phyloP scores from a whole-genome alignment of 2,797 vertebrate species.

The Sarcophilus harrisii region DNA sequence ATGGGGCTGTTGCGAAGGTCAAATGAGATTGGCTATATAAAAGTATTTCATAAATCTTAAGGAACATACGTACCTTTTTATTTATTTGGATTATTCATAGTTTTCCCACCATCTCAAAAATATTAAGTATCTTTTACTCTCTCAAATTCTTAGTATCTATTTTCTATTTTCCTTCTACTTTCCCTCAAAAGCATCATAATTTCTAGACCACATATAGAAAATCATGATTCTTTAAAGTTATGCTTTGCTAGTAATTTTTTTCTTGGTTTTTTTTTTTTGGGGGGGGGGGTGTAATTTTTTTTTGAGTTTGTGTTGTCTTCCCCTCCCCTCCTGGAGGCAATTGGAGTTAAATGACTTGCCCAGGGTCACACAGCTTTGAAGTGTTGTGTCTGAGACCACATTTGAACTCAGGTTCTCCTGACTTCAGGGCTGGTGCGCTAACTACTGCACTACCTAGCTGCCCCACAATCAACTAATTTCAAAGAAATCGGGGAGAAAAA shows the following conservation, averaged over 20 bases:
- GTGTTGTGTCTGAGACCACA: too few relatives aligned
- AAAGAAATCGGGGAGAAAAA: not conserved
- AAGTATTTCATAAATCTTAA: not conserved
- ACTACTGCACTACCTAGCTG: too few relatives aligned
- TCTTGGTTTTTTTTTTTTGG: too few relatives aligned
- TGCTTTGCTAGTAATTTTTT: not conserved
- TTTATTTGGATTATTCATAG: constrained; percentile 22
- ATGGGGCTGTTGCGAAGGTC: not conserved
- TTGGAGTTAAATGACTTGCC: too few relatives aligned
- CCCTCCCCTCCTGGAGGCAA: too few relatives aligned
- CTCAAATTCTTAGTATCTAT: constrained; percentile 13
- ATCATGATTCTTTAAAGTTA: constrained; percentile 10
- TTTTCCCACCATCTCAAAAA: constrained; percentile 52
- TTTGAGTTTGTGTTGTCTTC: too few relatives aligned
- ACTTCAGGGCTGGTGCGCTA: not conserved
- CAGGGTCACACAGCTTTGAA: too few relatives aligned
- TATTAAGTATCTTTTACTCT: constrained; percentile 28
- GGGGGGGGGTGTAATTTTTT: too few relatives aligned
- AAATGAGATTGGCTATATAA: not conserved
- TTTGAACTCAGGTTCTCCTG: too few relatives aligned
- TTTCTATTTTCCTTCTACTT: constrained; percentile 20
- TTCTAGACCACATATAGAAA: not conserved
- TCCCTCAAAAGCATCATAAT: not conserved
- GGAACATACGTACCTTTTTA: not conserved
- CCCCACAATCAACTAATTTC: not conserved